Base-by-base conservation (phyloP, 53 echinoderm and acorn worm genomes). In the Holothuria leucospilota region DNA sequence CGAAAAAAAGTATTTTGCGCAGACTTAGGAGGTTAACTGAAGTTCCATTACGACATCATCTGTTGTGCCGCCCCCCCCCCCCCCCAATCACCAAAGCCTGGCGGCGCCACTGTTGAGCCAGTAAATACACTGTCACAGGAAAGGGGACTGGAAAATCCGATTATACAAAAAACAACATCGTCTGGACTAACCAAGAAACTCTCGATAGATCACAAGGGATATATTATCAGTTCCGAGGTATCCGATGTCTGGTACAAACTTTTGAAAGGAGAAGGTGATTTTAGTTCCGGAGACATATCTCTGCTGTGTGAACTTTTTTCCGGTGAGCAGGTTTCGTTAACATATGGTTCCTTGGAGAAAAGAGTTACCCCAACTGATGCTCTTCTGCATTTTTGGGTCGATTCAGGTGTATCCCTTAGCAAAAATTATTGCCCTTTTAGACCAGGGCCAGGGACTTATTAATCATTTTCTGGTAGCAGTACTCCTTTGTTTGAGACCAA, bases 241-340 rank as follows among this genome's bases (percentile, higher is more conserved):
- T 71, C 29, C 11, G 71, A 71, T 29, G 12, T 28, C 7, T 28
- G 28, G 5, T 71, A 24, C 0, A 24, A 28, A 71, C 71, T 71
- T 29, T 29, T 71, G 29, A 21, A 27, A 10, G 27, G 28, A 49
- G 58, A 78, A 7, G 25, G 21, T 46, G 78, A 78, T 13, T 20
- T 24, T 16, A 56, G 29, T 78, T 39, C 74, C 16, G 68, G 68
- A 68, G 71, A 78, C 23, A 20, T 13, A 20, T 14, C 78, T 10
- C 29, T 78, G 21, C 52, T 78, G 13, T 78, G 78, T 23, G 58
- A 78, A 49, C 58, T 78, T 25, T 78, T 78, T 52, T 78, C 58
- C 8, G 78, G 58, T 14, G 78, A 56, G 52, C 51, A 78, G 20
- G 13, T 78, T 52, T 46, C 78, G 23, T 52, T 78, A 16, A 78